Evolutionary conservation across 2,113 vertebrate species (phyloP).

Genomic region (Ia io): DNA sequence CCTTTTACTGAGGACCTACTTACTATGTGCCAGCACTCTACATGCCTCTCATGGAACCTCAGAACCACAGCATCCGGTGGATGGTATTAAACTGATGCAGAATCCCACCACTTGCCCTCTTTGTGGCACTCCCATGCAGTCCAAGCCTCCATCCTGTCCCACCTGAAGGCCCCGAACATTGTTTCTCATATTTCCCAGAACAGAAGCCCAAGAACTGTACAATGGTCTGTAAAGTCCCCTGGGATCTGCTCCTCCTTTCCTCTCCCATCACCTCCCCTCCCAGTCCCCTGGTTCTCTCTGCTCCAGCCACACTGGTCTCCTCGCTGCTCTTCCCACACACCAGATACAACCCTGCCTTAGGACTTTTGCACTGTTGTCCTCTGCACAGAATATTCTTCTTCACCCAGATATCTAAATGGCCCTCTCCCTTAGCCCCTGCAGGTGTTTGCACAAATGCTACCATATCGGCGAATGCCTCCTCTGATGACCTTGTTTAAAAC

Average conservation of each 20-base stretch:
- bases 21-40: background rate
- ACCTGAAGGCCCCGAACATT: accelerated
- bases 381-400: background rate
- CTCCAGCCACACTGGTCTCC: background rate
- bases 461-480: background rate
- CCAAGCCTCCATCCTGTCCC: background rate
- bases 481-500: background rate
- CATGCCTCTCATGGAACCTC: background rate
- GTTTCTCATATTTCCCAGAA: background rate
- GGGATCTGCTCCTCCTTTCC: background rate
- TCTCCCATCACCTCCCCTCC: background rate
- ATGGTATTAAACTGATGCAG: background rate
- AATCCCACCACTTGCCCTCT: background rate
- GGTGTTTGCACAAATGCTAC: background rate
- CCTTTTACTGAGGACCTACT: background rate
- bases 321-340: background rate
- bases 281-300: background rate
- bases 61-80: background rate
- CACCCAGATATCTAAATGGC: background rate
- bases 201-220: background rate
- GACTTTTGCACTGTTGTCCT: background rate
- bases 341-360: background rate
- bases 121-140: background rate
- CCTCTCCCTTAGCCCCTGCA: background rate
- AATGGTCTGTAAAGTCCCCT: background rate